Percentiles rank a stretch among this genome's conserved stretches.
phyloP scores from a whole-genome alignment of 2,888 invertebrate species.

The Acheta domesticus region DNA sequence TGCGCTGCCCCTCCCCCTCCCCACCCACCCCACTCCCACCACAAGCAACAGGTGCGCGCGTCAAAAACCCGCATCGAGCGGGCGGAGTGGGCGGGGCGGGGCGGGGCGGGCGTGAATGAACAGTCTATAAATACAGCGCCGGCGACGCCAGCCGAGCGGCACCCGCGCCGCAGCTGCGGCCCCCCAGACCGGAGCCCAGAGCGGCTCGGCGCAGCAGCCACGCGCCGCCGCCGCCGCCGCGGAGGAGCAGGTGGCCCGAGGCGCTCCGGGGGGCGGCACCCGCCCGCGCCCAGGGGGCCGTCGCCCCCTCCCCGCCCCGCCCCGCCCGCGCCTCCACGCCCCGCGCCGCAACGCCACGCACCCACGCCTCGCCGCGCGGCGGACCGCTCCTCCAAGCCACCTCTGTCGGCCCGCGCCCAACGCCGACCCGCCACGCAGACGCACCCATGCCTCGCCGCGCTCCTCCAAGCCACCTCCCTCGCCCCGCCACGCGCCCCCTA shows the following conservation, averaged over 20 bases:
- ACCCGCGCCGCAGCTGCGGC: slow-evolving; percentile 3
- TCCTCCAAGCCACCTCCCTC: no score
- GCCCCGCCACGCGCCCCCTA: no score
- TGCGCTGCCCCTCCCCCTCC: neutral
- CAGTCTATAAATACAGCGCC: slow-evolving; percentile 7
- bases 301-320: neutral
- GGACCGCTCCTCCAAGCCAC: no score
- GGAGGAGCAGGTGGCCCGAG: slow-evolving; percentile 2
- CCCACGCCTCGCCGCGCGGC: neutral
- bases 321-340: neutral
- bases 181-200: neutral
- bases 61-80: slow-evolving; percentile 18
- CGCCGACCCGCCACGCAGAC: no score
- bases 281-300: neutral
- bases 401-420: no score
- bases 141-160: neutral
- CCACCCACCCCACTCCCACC: neutral
- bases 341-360: neutral
- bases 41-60: slow-evolving; percentile 18
- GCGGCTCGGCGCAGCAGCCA: no score
- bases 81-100: neutral
- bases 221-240: neutral
- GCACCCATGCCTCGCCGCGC: no score
- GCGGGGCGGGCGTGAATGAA: neutral
- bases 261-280: slow-evolving; percentile 8